Conservation (phyloP, 2,888 invertebrate species). For the Pristionchus entomophagus region DNA sequence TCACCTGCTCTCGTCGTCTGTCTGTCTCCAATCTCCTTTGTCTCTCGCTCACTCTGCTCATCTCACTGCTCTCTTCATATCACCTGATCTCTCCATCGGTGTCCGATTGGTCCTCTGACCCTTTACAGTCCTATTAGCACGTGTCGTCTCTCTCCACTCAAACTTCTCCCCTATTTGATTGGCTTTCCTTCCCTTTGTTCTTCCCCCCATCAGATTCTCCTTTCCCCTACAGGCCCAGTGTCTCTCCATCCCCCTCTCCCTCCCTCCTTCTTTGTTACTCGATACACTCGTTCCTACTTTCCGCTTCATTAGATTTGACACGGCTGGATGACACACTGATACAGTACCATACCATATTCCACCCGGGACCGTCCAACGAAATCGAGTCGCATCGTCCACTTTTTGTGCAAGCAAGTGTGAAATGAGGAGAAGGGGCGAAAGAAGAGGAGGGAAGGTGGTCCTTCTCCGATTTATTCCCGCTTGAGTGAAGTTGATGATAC, state of each 20-base stretch:
- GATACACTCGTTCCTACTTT: constrained; percentile 24
- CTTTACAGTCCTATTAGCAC: constrained; percentile 32
- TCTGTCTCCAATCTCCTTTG: neutral
- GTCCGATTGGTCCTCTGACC: constrained; percentile 49
- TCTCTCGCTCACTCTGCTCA: constrained; percentile 31
- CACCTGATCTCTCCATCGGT: constrained; percentile 43
- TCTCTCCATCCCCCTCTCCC: neutral
- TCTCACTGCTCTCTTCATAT: neutral
- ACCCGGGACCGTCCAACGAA: neutral
- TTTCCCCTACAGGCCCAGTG: neutral
- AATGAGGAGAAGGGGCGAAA: constrained; percentile 12
- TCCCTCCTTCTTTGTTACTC: constrained; percentile 1
- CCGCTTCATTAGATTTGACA: constrained; percentile 54
- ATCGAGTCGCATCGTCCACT: constrained; percentile 38
- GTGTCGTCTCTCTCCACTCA: constrained; percentile 45
- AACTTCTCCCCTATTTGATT: constrained; percentile 40
- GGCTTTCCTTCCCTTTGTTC: constrained; percentile 4
- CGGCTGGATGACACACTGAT: constrained; percentile 49
- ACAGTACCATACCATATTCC: neutral
- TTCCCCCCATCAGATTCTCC: constrained; percentile 11
- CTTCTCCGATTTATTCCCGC: constrained; percentile 1
- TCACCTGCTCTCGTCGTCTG: neutral
- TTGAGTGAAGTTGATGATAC: constrained; percentile 20
- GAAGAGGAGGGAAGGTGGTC: neutral
- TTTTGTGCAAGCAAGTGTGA: constrained; percentile 37